These are phyloP conservation scores for Herminia tarsipennalis DNA, from an alignment of 2,888 invertebrate genomes.

Conservation along the genomic window DNA sequence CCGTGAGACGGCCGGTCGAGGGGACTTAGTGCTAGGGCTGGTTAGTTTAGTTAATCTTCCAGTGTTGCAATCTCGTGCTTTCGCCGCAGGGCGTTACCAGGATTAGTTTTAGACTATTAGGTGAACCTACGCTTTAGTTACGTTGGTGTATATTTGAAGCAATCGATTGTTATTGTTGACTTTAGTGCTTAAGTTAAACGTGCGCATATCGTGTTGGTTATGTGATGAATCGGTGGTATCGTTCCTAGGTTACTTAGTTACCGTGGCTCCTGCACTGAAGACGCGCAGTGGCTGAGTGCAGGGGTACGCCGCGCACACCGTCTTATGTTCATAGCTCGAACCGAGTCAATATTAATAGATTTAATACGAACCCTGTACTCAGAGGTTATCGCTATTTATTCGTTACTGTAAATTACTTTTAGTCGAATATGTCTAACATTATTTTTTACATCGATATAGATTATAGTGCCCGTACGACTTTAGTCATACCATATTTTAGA, in stretches of 20 bases:
- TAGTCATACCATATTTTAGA: conserved; percentile 44
- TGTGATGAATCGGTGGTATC: conserved; percentile 66
- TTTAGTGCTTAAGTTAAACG: conserved; percentile 74
- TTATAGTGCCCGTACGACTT: conserved; percentile 29
- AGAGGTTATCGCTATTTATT: conserved; percentile 74
- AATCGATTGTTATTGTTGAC: conserved; percentile 60
- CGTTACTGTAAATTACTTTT: conserved; percentile 61
- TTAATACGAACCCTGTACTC: conserved; percentile 53
- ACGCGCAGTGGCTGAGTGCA: conserved; percentile 4
- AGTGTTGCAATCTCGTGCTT: conserved; percentile 68
- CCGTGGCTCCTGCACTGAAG: conserved; percentile 38
- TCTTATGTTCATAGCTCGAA: conserved; percentile 72
- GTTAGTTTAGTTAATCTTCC: conserved; percentile 62
- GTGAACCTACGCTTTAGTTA: conserved; percentile 48
- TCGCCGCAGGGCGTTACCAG: conserved; percentile 54
- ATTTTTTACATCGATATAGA: conserved; percentile 60
- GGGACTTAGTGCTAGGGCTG: conserved; percentile 53
- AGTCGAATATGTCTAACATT: conserved; percentile 53
- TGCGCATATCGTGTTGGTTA: conserved; percentile 81
- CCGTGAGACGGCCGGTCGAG: conserved; percentile 47
- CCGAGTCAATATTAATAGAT: conserved; percentile 66
- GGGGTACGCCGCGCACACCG: conserved; percentile 63
- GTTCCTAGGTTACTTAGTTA: conserved; percentile 75
- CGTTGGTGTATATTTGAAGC: conserved; percentile 58
- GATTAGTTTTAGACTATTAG: conserved; percentile 54